phyloP scores from a whole-genome alignment of 2,797 vertebrate genomes.

The Xyrichtys novacula region DNA sequence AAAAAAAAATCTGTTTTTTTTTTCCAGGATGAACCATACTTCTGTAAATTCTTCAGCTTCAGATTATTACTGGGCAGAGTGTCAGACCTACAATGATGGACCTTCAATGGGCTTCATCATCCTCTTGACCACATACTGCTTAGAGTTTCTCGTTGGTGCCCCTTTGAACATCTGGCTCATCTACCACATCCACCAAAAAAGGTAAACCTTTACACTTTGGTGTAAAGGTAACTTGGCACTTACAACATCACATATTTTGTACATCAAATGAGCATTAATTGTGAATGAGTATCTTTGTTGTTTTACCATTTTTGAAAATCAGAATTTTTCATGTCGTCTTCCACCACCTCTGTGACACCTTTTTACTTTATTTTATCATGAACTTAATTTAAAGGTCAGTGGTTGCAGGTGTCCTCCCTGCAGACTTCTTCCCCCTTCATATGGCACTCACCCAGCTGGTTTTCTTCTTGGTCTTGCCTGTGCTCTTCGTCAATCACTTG shows the following conservation, averaged over 20 bases:
- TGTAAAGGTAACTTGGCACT: too few relatives aligned
- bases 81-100: background rate
- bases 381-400: conserved; percentile 27
- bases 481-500: background rate
- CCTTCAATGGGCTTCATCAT: conserved; percentile 15
- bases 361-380: background rate
- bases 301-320: background rate
- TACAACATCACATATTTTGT: too few relatives aligned
- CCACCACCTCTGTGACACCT: background rate
- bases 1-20: background rate
- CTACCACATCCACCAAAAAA: conserved; percentile 22
- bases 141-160: background rate
- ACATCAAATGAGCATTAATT: too few relatives aligned
- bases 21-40: conserved; percentile 3
- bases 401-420: conserved; percentile 11
- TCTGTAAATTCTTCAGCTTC: background rate
- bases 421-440: conserved; percentile 41
- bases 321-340: background rate
- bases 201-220: too few relatives aligned
- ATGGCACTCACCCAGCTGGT: conserved; percentile 10
- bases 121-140: background rate
- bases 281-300: background rate
- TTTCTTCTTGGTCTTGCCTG: background rate
- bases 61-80: background rate
- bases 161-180: conserved; percentile 28